These are phyloP conservation scores for Centruroides vittatus DNA, from an alignment of 1,140 invertebrate species.

Conservation along the genomic window DNA sequence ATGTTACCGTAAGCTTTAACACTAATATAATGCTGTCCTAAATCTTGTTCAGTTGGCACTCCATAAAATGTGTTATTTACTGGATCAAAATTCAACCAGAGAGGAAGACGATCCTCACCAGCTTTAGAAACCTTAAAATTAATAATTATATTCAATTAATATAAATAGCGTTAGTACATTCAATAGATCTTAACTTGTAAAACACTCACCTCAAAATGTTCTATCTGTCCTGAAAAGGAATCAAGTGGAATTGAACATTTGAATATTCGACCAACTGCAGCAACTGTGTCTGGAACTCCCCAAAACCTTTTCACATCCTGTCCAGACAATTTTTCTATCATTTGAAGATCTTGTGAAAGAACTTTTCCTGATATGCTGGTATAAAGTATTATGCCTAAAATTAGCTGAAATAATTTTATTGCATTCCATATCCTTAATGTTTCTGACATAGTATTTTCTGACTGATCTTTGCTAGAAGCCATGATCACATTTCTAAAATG, in stretches of 20 bases:
- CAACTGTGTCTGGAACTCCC: slow-evolving; percentile 30
- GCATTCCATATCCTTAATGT: too few relatives aligned
- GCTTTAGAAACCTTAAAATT: slow-evolving; percentile 28
- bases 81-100: slow-evolving; percentile 30
- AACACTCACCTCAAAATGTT: slow-evolving; percentile 31
- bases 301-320: slow-evolving; percentile 22
- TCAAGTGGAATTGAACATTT: slow-evolving; percentile 32
- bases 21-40: slow-evolving; percentile 37
- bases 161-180: not conserved
- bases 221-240: slow-evolving; percentile 30
- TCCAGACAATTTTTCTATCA: too few relatives aligned
- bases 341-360: too few relatives aligned
- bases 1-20: slow-evolving; percentile 27
- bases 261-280: slow-evolving; percentile 32
- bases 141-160: slow-evolving; percentile 5
- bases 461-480: too few relatives aligned
- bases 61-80: slow-evolving; percentile 35
- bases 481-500: too few relatives aligned
- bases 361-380: too few relatives aligned
- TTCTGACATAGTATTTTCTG: too few relatives aligned
- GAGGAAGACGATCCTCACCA: slow-evolving; percentile 25
- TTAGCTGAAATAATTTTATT: too few relatives aligned
- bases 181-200: not conserved
- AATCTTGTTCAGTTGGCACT: slow-evolving; percentile 39
- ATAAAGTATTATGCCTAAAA: too few relatives aligned